These are phyloP conservation scores for Tetramorium alpestre DNA, from an alignment of 1,140 invertebrate species.

Conservation along the genomic window DNA sequence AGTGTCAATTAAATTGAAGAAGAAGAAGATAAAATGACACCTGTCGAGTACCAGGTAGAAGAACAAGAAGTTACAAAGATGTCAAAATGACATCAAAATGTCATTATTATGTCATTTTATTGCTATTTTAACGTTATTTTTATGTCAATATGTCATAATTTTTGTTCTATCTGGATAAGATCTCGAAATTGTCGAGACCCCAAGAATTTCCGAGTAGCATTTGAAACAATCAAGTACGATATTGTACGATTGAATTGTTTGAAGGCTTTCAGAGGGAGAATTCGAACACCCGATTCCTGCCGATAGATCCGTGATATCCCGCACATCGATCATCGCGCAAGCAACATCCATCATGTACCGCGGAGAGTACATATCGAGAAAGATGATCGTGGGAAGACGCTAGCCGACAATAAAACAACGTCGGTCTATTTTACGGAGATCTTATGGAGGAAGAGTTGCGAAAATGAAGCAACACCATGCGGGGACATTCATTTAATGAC, in stretches of 20 bases:
- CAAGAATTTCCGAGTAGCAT: neutral
- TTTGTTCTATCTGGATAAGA: neutral
- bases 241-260: neutral
- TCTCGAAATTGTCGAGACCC: neutral
- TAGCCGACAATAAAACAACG: constrained; percentile 35
- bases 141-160: too few species aligned
- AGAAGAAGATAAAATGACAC: too few species aligned
- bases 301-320: neutral
- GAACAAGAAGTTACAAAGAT: too few species aligned
- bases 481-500: constrained; percentile 34
- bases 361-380: constrained; percentile 33
- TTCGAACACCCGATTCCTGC: neutral
- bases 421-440: constrained; percentile 14
- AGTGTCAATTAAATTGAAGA: too few species aligned
- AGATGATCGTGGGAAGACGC: constrained; percentile 56
- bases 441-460: neutral
- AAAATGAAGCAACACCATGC: constrained; percentile 21
- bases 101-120: too few species aligned
- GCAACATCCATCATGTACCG: constrained; percentile 32
- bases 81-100: too few species aligned
- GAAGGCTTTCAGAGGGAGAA: neutral
- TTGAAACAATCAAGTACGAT: neutral
- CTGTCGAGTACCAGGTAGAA: too few species aligned
- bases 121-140: too few species aligned
- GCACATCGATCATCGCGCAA: neutral